A percentile compares a stretch with the other conserved stretches of the same genome.
Evolutionary conservation across 23 tunicate genomes (phyloP).

Genomic region (Clavelina lepadiformis): DNA sequence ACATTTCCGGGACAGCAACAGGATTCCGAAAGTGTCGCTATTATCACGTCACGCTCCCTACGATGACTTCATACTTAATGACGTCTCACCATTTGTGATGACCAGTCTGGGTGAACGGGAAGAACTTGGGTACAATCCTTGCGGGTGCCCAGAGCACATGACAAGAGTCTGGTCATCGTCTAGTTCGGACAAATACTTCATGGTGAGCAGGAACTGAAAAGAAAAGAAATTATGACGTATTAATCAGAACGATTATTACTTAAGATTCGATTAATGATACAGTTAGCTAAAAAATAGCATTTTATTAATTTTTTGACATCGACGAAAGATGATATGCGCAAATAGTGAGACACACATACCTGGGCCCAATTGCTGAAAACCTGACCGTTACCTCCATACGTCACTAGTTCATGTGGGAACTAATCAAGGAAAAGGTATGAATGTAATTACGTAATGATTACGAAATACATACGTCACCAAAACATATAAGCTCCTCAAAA

Average conservation of each 20-base stretch:
- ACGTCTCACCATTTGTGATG: constrained; percentile 90
- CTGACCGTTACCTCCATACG: constrained; percentile 99
- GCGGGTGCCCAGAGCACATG: constrained; percentile 98
- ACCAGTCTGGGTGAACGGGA: constrained; percentile 63
- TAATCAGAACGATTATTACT: too few relatives aligned
- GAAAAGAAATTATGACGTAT: neutral
- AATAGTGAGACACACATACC: constrained; percentile 45
- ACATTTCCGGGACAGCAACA: too few relatives aligned
- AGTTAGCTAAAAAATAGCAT: neutral
- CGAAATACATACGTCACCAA: neutral
- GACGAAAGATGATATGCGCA: neutral
- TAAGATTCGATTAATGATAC: neutral
- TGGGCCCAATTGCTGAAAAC: constrained; percentile 99
- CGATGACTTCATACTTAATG: too few relatives aligned
- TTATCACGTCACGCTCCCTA: too few relatives aligned
- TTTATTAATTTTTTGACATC: neutral
- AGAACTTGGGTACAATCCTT: constrained; percentile 86
- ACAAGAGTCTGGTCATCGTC: constrained; percentile 83
- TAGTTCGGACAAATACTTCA: constrained; percentile 71
- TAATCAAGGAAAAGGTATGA: constrained; percentile 6
- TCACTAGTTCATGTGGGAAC: constrained; percentile 85
- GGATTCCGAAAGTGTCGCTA: too few relatives aligned
- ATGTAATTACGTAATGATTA: neutral
- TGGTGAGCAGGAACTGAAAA: constrained; percentile 72
- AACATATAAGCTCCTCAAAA: neutral